phyloP scores from a whole-genome alignment of 2,797 vertebrate species.

The Muraenolepis orangiensis region DNA sequence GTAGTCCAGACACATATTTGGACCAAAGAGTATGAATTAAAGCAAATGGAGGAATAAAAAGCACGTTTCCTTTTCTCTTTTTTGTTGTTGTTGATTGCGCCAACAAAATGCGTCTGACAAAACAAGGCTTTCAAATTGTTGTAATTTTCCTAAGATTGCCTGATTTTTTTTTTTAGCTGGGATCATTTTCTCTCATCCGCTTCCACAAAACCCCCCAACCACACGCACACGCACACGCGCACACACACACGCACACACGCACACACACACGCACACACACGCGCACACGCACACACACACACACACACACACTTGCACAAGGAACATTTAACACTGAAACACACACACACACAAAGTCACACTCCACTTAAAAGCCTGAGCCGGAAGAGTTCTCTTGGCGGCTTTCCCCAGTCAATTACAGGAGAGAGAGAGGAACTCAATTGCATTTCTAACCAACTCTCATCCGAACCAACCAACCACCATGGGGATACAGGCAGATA shows the following conservation, averaged over 20 bases:
- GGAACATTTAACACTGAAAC: conserved; percentile 1
- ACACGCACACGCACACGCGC: not conserved
- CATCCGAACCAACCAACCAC: conserved; percentile 33
- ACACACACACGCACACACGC: not conserved
- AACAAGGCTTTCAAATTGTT: not conserved
- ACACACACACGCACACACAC: conserved; percentile 10
- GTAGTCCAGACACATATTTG: not conserved
- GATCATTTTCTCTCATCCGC: not conserved
- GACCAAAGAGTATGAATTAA: not conserved
- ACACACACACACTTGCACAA: not conserved
- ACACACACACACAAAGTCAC: conserved; percentile 11
- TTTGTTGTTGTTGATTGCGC: not conserved
- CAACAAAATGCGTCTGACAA: not conserved
- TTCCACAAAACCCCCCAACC: not conserved
- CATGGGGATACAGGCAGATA: conserved; percentile 28
- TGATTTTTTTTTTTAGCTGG: not conserved
- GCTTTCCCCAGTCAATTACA: conserved; percentile 55
- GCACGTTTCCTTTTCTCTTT: not conserved
- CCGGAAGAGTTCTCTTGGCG: conserved; percentile 43
- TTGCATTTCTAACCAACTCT: conserved; percentile 48
- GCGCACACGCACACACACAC: conserved; percentile 28
- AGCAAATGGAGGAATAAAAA: not conserved
- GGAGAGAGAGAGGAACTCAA: conserved; percentile 45
- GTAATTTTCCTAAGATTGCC: not conserved
- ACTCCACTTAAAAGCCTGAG: conserved; percentile 32